A percentile compares a stretch with the other conserved stretches of the same genome.
phyloP scores from a whole-genome alignment of 1,140 invertebrate genomes.

The Penaeus vannamei region DNA sequence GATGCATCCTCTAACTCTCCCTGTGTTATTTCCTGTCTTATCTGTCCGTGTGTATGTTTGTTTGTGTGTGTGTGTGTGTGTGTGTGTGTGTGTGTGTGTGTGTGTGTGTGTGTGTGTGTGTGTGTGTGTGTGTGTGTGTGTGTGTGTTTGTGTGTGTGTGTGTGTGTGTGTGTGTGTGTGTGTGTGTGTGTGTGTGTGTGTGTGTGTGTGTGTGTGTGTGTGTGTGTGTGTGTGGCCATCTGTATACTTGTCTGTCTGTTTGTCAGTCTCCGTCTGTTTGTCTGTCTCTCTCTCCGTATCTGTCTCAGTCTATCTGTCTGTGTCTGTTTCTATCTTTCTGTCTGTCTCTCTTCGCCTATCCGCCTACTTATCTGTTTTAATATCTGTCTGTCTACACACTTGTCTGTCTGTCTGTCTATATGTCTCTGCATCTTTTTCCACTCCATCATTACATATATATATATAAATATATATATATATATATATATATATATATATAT shows the following conservation, averaged over 20 bases:
- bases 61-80: conserved; percentile 33
- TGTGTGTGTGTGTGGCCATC: too few species aligned
- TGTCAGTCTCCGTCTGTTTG: too few species aligned
- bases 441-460: not conserved
- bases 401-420: conserved; percentile 18
- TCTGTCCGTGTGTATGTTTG: not conserved
- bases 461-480: too few species aligned
- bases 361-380: not conserved
- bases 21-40: too few species aligned
- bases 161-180: too few species aligned
- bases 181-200: too few species aligned
- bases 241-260: too few species aligned
- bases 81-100: conserved; percentile 14
- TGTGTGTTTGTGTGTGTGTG: too few species aligned
- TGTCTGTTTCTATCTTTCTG: not conserved
- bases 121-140: too few species aligned
- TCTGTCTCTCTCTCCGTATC: not conserved
- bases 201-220: too few species aligned
- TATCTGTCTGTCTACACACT: not conserved
- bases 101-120: not conserved
- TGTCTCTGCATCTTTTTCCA: not conserved
- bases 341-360: not conserved
- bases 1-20: not conserved
- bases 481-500: too few species aligned
- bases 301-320: not conserved